Evolutionary conservation across 30 jellyfish, hydroid and myxozoan species (phyloP).

Genomic region (Aurelia sp.): DNA sequence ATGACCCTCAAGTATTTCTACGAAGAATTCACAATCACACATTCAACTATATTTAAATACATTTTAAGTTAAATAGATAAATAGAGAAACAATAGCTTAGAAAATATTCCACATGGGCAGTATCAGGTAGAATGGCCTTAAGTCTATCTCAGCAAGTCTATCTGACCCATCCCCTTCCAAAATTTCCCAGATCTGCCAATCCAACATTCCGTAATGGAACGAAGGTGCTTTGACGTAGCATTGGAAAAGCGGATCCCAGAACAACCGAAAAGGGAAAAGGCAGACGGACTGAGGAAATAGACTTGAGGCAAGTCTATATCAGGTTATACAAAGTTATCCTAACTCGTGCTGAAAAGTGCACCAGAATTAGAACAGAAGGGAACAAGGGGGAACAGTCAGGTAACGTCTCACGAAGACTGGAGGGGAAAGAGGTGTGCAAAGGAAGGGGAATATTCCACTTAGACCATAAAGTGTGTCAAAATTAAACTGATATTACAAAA

Average conservation of each 20-base stretch:
- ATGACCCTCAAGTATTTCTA: conserved; percentile 59
- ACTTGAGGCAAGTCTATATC: no score
- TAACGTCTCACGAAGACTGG: not conserved
- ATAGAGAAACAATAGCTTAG: conserved; percentile 42
- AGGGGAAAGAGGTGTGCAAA: not conserved
- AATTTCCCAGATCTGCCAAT: no score
- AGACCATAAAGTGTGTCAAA: conserved; percentile 61
- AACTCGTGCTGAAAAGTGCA: not conserved
- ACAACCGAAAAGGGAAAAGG: no score
- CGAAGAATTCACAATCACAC: conserved; percentile 64
- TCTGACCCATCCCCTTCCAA: no score
- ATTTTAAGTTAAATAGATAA: conserved; percentile 70
- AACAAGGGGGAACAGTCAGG: not conserved
- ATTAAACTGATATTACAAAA: conserved; percentile 66
- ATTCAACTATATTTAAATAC: conserved; percentile 58
- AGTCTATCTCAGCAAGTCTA: no score
- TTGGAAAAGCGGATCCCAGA: no score
- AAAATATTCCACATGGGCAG: conserved; percentile 35
- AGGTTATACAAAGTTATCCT: not conserved
- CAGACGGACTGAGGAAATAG: no score
- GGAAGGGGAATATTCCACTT: not conserved
- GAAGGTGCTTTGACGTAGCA: no score
- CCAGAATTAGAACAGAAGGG: not conserved
- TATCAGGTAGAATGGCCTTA: not conserved
- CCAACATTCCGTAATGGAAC: no score